Base-by-base conservation (phyloP, 2,888 invertebrate genomes). In the Chymomyza procnemis region DNA sequence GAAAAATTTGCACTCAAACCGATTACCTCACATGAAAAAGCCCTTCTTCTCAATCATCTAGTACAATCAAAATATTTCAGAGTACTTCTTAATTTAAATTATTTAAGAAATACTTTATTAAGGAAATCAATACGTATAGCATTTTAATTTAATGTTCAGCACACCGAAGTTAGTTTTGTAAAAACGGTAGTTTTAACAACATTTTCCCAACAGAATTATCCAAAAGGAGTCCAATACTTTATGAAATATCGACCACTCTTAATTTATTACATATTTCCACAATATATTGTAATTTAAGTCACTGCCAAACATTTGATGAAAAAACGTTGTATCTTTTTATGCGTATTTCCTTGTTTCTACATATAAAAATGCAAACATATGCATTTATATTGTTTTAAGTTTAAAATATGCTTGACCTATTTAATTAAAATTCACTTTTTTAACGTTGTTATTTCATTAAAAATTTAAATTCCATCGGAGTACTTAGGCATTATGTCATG, bases 1-100 rank as follows among this genome's bases (percentile, higher is more conserved):
- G 81, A 81, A 81, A 73, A 54, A 54, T 54, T 54, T n/a, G 18
- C 48, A 50, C 48, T 16, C 48, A 50, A 50, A 9, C 34, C 12
- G 34, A 34, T 34, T 26, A 26, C 6, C 8, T 26, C 26, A 26
- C 26, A 26, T 4, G 12, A 41, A 41, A 12, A 41, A 41, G 12
- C 12, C 12, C 12, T 12, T 41, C 12, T 12, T 67, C 72, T 66
- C 71, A 30, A 68, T 78, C 71, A 34, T 78, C 71, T 68, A 52
- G 66, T 66, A 74, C 34, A 41, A 41, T n/a, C 78, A 71, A 57
- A 50, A 59, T 41, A 41, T 41, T 12, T 41, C 3, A 41, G 34
- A 41, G 34, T 12, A 41, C 12, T 34, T 34, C 34, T 34, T 9
- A 34, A 41, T 41, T 41, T 12, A 12, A 26, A 4, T 8, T 26